Evolutionary conservation across 1,140 invertebrate species (phyloP), one percentile per base, ranked within the genome.

Genomic region (Neoseiulus cucumeris): DNA sequence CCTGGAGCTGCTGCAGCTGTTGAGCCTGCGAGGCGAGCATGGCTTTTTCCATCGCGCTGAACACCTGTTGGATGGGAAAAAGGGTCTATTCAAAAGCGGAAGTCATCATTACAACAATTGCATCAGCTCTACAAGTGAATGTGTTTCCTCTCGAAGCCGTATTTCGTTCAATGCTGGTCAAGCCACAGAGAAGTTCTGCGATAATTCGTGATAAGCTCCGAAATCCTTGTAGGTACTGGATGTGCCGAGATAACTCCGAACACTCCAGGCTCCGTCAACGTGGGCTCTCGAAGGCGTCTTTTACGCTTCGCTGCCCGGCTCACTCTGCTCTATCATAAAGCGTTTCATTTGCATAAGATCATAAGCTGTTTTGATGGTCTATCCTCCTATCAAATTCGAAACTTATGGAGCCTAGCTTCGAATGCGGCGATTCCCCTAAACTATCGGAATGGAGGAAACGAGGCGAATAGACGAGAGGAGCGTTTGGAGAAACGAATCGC

Each of bases 11-110:
- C 73, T 91, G 89, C 72, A 86, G 75, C 76, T 93, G 89, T 66
- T 82, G 82, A 14, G 81, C 77, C 70, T 91, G 89, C 6, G 87
- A 88, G 30, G 78, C 75, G 67, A 82, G 82, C 75, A 92, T 83
- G 28, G 85, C 81, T 76, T 88, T 87, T 68, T 90, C 87, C 0
- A 88, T 79, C 1, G 82, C 81, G 5, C 79, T 75, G 74, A 77
- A 79, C 2, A 79, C 69, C 64, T 76, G 64, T 4, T 68, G 14
- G 55, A 59, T 30, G 42, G 66, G 68, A 64, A 44, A 64, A 69
- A 64, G 29, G 55, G 5, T 20, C 67, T 64, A 18, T 30, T 9
- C 12, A 22, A 25, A 39, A 65, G 14, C 18, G 65, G 14, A 68
- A 33, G 45, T 28, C 28, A 17, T 18, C 22, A 66, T 17, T 28